Evolutionary conservation across 2,888 invertebrate species (phyloP).

Genomic region (Elysia crispata): DNA sequence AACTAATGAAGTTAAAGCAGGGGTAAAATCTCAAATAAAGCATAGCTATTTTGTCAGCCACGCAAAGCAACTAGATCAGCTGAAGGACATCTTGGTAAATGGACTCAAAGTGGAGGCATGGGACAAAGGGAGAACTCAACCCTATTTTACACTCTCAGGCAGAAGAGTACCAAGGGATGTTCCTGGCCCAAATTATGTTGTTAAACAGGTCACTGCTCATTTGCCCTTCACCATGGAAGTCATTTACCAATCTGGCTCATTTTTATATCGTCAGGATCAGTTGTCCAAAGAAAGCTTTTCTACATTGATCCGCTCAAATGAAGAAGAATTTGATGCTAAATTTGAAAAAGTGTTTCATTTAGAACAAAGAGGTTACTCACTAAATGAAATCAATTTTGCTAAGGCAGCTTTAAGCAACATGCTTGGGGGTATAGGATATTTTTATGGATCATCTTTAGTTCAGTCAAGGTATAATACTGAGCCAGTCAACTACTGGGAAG

Average conservation of each 20-base stretch:
- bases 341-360: constrained; percentile 91
- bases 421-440: constrained; percentile 97
- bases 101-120: constrained; percentile 69
- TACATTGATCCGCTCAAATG: constrained; percentile 55
- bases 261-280: constrained; percentile 79
- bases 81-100: constrained; percentile 69
- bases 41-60: constrained; percentile 71
- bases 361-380: constrained; percentile 82
- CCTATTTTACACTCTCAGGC: constrained; percentile 70
- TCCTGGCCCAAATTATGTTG: constrained; percentile 77
- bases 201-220: constrained; percentile 74
- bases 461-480: constrained; percentile 81
- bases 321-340: constrained; percentile 83
- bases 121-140: constrained; percentile 66
- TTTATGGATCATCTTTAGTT: constrained; percentile 93
- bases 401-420: constrained; percentile 93
- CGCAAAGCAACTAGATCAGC: constrained; percentile 64
- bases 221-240: constrained; percentile 90
- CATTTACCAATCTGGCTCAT: constrained; percentile 84
- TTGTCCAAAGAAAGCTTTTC: constrained; percentile 67
- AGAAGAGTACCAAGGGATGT: constrained; percentile 70
- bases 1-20: no score
- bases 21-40: constrained; percentile 55
- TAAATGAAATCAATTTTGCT: constrained; percentile 84
- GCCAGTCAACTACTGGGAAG: constrained; percentile 95